Evolutionary conservation across 2,888 invertebrate genomes (phyloP).

Genomic region (Sphecodes monilicornis): DNA sequence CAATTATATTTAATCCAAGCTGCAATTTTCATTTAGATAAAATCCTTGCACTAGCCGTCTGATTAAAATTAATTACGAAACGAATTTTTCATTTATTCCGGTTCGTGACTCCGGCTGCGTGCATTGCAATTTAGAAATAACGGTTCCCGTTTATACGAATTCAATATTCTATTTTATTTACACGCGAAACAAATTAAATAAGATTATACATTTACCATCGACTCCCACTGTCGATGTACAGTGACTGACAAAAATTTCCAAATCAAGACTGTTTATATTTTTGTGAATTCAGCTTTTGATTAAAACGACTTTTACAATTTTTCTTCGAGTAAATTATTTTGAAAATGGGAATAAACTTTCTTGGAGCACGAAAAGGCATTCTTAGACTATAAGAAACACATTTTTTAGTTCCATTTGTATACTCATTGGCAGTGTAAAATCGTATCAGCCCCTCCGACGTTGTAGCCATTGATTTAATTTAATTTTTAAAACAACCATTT

Average conservation of each 20-base stretch:
- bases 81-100: not conserved
- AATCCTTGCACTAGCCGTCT: not conserved
- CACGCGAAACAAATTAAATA: constrained; percentile 1
- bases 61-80: not conserved
- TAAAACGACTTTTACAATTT: not conserved
- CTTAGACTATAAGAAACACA: not conserved
- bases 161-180: not conserved
- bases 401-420: no score
- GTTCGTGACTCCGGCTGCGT: not conserved
- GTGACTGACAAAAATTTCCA: not conserved
- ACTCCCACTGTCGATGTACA: not conserved
- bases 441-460: no score
- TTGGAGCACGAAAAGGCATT: not conserved
- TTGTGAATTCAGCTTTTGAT: not conserved
- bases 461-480: no score
- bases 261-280: not conserved
- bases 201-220: not conserved
- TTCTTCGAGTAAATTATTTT: not conserved
- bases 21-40: not conserved
- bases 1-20: not conserved
- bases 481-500: no score
- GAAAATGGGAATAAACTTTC: not conserved
- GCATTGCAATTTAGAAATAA: not conserved
- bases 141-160: not conserved
- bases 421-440: no score